A percentile compares a stretch with the other conserved stretches of the same genome.
Conservation (phyloP, 2,113 vertebrate genomes). For the Petroica traversi region DNA sequence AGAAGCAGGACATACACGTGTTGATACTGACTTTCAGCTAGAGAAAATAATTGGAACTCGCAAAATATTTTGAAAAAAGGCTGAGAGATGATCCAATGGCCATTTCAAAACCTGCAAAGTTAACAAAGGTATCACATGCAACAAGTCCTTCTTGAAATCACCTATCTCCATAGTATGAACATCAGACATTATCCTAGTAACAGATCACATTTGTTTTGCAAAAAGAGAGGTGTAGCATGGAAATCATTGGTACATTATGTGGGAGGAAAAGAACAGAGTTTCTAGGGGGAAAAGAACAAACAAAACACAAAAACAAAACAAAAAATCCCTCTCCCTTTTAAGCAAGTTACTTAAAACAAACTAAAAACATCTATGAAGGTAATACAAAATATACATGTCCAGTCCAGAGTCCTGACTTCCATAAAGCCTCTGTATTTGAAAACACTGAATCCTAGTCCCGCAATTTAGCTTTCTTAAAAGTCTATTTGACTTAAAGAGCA, state of each 20-base stretch:
- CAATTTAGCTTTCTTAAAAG: background rate
- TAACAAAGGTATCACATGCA: background rate
- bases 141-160: background rate
- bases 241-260: rapidly evolving
- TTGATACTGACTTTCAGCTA: background rate
- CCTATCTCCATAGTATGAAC: rapidly evolving
- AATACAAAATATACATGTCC: background rate
- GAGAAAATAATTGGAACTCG: background rate
- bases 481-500: background rate
- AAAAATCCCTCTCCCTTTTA: background rate
- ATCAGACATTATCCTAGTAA: background rate
- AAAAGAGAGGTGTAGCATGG: background rate
- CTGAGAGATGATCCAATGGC: background rate
- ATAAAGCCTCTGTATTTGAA: background rate
- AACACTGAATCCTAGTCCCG: background rate
- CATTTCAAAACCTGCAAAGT: background rate
- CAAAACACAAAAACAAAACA: too few species aligned
- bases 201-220: background rate
- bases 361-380: rapidly evolving
- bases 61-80: background rate
- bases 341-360: background rate
- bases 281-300: background rate
- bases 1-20: background rate
- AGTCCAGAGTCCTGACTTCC: background rate
- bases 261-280: background rate